Conservation (phyloP, 2,113 vertebrate species). For the Aldabrachelys gigantea region DNA sequence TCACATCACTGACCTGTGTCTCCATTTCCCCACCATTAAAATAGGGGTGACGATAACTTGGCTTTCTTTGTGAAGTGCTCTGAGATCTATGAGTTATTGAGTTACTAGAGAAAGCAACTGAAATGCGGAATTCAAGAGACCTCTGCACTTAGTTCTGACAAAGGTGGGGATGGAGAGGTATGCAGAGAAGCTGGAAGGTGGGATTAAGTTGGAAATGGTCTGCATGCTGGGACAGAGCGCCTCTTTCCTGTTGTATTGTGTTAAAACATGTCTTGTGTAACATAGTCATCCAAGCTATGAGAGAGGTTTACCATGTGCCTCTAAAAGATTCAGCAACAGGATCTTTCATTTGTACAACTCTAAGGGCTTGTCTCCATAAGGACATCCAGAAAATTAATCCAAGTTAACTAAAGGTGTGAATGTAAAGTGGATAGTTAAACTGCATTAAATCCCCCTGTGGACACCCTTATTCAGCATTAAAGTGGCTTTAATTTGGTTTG, state of each 20-base stretch:
- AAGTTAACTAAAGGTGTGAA: neutral
- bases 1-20: neutral
- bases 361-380: neutral
- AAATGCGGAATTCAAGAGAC: neutral
- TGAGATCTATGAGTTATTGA: neutral
- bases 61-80: neutral
- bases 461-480: neutral
- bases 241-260: neutral
- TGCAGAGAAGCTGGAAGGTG: neutral
- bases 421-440: neutral
- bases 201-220: neutral
- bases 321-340: neutral
- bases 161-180: neutral
- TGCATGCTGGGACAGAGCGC: neutral
- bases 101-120: neutral
- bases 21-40: conserved; percentile 6
- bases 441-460: neutral
- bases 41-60: neutral
- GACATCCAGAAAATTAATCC: neutral
- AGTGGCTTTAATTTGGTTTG: neutral
- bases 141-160: neutral
- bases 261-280: neutral
- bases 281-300: neutral
- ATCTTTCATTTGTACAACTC: neutral
- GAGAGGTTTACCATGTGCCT: neutral